Conservation (phyloP, 2,797 vertebrate genomes). For the Poeciliopsis infans region DNA sequence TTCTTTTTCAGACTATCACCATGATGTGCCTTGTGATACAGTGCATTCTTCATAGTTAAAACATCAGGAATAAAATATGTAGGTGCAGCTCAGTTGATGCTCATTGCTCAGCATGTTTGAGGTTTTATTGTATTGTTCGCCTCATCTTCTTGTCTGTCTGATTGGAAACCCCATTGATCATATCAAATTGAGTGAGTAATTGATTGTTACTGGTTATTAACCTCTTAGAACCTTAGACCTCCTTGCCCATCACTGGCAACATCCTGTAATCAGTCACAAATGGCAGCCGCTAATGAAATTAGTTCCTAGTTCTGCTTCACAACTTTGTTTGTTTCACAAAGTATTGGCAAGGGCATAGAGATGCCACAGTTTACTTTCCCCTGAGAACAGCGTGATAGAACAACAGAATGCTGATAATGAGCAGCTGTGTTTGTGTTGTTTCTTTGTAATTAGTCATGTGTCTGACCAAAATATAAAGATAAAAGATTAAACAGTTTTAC, state of each 20-base stretch:
- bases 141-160: constrained; percentile 58
- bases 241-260: constrained; percentile 68
- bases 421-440: constrained; percentile 60
- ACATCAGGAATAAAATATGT: too few relatives aligned
- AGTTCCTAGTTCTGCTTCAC: constrained; percentile 83
- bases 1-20: background rate
- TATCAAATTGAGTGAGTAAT: constrained; percentile 83
- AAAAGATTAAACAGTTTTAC: constrained; percentile 30
- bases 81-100: constrained; percentile 1
- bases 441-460: constrained; percentile 68
- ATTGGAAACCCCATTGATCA: constrained; percentile 80
- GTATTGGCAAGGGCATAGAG: constrained; percentile 80
- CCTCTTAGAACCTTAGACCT: constrained; percentile 80
- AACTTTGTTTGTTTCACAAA: constrained; percentile 84
- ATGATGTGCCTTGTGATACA: background rate
- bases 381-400: constrained; percentile 60
- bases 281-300: constrained; percentile 85
- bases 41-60: background rate
- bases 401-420: constrained; percentile 72
- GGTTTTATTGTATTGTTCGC: constrained; percentile 50
- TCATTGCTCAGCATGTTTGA: constrained; percentile 39
- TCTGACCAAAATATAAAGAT: constrained; percentile 67
- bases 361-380: constrained; percentile 71
- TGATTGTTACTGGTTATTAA: constrained; percentile 88
- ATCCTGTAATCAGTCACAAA: constrained; percentile 84